Base-by-base conservation (phyloP, 2,797 vertebrate species). In the Xenops minutus region DNA sequence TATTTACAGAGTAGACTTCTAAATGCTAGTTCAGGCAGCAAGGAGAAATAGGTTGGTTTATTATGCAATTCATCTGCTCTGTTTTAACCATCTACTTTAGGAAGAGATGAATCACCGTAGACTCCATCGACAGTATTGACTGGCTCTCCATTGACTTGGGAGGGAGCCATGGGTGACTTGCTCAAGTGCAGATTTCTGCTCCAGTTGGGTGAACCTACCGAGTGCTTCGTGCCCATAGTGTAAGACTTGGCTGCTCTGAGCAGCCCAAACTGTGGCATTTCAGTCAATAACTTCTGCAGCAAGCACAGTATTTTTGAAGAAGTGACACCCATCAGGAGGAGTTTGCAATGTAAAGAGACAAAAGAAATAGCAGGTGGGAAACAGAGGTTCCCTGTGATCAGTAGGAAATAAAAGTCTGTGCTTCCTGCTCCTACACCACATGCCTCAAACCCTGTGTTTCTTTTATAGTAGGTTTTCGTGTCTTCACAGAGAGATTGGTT, bases 11-110 rank as follows among this genome's bases (percentile, higher is more conserved):
- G 30, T 8, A 64, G 64, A 32, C 5, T 64, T 54, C 29, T 44
- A 27, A 55, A 59, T 22, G 13, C 0, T 2, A 69, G 34, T 59
- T 73, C 69, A 74, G 77, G 26, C 74, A 88, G 76, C 26, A 24
- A 66, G 69, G 69, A 95, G 66, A 84, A 84, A 48, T 92, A 59
- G 72, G 55, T 55, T 62, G 2, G 46, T 90, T 90, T 81, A 63
- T 95, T 63, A 86, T 76, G 77, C 85, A 89, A n/a, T 90, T 95
- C 58, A n/a, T 93, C 88, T 79, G 71, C 48, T 91, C 41, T 77
- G 76, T 36, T 93, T 89, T 79, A 87, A 73, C 80, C 56, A 46
- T 89, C 86, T 91, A 29, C 74, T 95, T 95, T 29, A 93, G 56
- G 88, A 84, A 85, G 74, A 95, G 74, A 61, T 64, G 67, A 90